These are phyloP conservation scores for Sprattus sprattus DNA, from an alignment of 2,113 vertebrate genomes.

Conservation along the genomic window DNA sequence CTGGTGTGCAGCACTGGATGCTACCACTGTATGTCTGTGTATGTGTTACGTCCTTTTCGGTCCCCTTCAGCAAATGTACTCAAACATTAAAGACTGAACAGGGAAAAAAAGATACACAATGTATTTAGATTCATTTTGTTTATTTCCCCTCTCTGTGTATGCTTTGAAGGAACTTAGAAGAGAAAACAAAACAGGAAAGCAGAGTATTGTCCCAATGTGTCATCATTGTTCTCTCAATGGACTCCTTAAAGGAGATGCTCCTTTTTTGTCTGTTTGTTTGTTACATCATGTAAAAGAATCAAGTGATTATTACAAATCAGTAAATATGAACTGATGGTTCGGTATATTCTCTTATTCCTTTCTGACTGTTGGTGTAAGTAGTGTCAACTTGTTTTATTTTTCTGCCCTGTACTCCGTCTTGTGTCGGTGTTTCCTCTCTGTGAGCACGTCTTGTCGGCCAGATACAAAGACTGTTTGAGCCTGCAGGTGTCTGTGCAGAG, in stretches of 20 bases:
- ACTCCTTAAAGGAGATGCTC: not conserved
- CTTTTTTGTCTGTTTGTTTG: conserved; percentile 38
- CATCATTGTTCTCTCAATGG: not conserved
- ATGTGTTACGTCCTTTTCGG: conserved; percentile 21
- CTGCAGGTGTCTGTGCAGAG: not conserved
- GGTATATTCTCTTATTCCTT: conserved; percentile 43
- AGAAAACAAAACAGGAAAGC: not conserved
- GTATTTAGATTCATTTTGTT: conserved; percentile 18
- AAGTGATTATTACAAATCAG: conserved; percentile 19
- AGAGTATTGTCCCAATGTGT: not conserved
- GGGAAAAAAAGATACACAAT: not conserved
- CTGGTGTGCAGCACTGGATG: conserved; percentile 68
- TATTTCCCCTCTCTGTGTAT: conserved; percentile 1
- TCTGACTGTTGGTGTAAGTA: conserved; percentile 39
- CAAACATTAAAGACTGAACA: not conserved
- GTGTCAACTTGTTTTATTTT: conserved; percentile 14
- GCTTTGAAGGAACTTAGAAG: not conserved
- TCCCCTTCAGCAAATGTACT: conserved; percentile 44
- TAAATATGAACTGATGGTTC: conserved; percentile 43
- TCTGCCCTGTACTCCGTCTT: conserved; percentile 24
- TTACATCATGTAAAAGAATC: conserved; percentile 56
- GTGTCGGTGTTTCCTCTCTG: conserved; percentile 32
- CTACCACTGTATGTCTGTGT: conserved; percentile 46
- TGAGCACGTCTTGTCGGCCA: not conserved
- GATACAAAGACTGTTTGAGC: not conserved